These are phyloP conservation scores for Pogona vitticeps DNA, from an alignment of 2,113 vertebrate genomes.

Conservation along the genomic window DNA sequence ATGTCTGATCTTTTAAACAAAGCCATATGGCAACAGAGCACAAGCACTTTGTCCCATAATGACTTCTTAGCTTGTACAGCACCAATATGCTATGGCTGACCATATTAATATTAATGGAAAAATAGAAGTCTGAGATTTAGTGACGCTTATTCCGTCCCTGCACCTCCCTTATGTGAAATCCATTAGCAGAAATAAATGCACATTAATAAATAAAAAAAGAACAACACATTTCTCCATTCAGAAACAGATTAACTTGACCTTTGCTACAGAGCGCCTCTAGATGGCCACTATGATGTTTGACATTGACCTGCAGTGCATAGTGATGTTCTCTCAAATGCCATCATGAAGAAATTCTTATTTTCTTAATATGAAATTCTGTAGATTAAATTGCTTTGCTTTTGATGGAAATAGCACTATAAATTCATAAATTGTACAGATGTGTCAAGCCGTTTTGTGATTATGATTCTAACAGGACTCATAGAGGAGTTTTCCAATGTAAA, in stretches of 20 bases:
- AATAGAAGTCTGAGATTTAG: conserved; percentile 72
- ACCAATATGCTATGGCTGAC: conserved; percentile 52
- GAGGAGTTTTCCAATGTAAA: conserved; percentile 48
- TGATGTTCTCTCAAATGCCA: conserved; percentile 38
- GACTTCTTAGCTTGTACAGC: conserved; percentile 56
- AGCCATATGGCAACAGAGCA: conserved; percentile 23
- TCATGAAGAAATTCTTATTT: neutral
- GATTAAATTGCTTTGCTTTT: conserved; percentile 30
- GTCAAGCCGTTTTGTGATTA: conserved; percentile 47
- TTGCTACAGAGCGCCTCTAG: conserved; percentile 19
- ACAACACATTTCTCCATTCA: conserved; percentile 65
- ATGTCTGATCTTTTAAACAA: conserved; percentile 28
- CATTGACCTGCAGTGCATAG: conserved; percentile 38
- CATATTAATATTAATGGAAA: conserved; percentile 77
- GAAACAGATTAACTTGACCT: conserved; percentile 67
- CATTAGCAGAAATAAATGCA: conserved; percentile 76
- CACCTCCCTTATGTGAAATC: conserved; percentile 70
- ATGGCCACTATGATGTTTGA: conserved; percentile 15
- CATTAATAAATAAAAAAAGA: conserved; percentile 75
- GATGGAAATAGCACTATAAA: conserved; percentile 11
- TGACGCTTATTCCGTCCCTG: conserved; percentile 60
- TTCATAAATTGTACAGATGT: conserved; percentile 15
- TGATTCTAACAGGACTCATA: conserved; percentile 43
- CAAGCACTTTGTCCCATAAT: conserved; percentile 57
- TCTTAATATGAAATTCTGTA: neutral